Evolutionary conservation across 2,113 vertebrate species (phyloP).

Genomic region (Otis tarda): DNA sequence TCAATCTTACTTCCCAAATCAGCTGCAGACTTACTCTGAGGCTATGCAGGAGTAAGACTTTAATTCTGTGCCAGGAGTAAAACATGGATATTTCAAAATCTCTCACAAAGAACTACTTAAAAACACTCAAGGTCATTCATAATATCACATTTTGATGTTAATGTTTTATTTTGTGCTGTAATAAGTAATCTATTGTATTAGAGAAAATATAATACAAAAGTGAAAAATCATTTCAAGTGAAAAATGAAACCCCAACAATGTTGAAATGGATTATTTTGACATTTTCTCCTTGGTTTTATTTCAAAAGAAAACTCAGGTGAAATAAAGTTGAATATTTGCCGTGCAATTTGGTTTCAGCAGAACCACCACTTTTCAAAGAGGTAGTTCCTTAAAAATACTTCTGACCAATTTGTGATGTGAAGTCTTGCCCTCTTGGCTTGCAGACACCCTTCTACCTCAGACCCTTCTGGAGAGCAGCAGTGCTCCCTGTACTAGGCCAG

Average conservation of each 20-base stretch:
- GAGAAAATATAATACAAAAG: background rate
- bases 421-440: background rate
- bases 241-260: background rate
- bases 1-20: background rate
- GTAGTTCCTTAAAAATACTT: background rate
- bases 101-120: background rate
- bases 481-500: background rate
- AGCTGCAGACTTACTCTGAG: background rate
- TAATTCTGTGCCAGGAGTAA: background rate
- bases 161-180: background rate
- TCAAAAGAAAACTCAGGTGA: background rate
- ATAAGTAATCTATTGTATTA: background rate
- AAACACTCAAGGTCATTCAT: background rate
- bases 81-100: background rate
- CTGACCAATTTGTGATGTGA: rapidly evolving
- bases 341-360: background rate
- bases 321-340: background rate
- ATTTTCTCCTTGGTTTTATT: background rate
- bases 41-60: background rate
- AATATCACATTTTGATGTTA: background rate
- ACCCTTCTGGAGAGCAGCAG: background rate
- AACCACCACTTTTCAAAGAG: background rate
- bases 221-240: background rate
- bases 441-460: rapidly evolving
- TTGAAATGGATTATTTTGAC: slow-evolving; percentile 33